Evolutionary conservation across 2,113 vertebrate genomes (phyloP).

Genomic region (Xiphias gladius): DNA sequence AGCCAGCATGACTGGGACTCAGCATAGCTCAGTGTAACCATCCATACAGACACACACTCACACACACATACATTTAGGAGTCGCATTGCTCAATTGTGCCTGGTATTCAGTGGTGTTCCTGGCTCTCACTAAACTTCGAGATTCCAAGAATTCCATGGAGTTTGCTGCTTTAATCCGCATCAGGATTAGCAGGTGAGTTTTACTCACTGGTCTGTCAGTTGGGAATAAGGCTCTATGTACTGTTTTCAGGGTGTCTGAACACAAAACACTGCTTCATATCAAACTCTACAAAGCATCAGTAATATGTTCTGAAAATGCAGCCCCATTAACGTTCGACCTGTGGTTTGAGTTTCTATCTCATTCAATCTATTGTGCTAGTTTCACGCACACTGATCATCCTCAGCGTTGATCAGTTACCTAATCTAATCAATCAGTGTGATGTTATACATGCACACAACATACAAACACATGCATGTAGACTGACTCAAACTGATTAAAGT

Average conservation of each 20-base stretch:
- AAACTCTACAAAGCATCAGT: neutral
- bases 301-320: constrained; percentile 6
- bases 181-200: constrained; percentile 76
- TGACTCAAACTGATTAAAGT: constrained; percentile 45
- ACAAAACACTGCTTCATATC: neutral
- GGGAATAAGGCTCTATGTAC: constrained; percentile 25
- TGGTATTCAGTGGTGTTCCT: constrained; percentile 69
- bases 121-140: constrained; percentile 72
- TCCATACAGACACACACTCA: constrained; percentile 35
- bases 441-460: neutral
- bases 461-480: constrained; percentile 13
- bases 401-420: constrained; percentile 56
- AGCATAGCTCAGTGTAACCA: constrained; percentile 25
- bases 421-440: constrained; percentile 64
- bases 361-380: constrained; percentile 3
- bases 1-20: constrained; percentile 22
- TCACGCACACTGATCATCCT: constrained; percentile 24
- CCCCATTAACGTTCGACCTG: constrained; percentile 9
- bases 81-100: constrained; percentile 59
- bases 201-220: constrained; percentile 56
- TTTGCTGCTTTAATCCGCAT: constrained; percentile 78
- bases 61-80: constrained; percentile 32
- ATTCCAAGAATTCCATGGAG: constrained; percentile 81
- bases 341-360: constrained; percentile 12
- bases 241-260: constrained; percentile 3